Percentiles rank a stretch among this genome's conserved stretches.
Conservation (phyloP, 2,888 invertebrate species). For the Apodemia zela region DNA sequence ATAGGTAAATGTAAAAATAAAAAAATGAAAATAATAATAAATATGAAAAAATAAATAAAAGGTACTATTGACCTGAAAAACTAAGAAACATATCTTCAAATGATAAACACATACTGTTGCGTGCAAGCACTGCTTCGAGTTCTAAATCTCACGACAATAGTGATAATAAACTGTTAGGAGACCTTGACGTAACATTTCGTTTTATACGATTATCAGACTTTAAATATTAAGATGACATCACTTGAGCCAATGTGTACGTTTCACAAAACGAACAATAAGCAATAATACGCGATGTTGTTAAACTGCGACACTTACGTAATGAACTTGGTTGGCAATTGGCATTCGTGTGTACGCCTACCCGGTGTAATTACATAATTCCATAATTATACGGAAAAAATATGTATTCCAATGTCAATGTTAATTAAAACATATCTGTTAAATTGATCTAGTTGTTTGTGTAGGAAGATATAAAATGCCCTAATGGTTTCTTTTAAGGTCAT, state of each 20-base stretch:
- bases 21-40: too few species aligned
- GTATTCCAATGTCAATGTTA: conserved; percentile 27
- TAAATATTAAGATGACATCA: conserved; percentile 12
- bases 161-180: neutral
- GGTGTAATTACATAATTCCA: conserved; percentile 23
- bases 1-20: too few species aligned
- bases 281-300: neutral
- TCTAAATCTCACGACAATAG: neutral
- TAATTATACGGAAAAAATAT: conserved; percentile 19
- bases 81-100: too few species aligned
- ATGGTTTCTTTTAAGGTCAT: neutral
- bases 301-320: conserved; percentile 20
- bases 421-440: conserved; percentile 19
- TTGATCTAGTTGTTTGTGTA: neutral
- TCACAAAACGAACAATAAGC: neutral
- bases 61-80: too few species aligned
- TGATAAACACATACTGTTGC: too few species aligned
- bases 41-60: too few species aligned
- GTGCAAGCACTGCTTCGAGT: too few species aligned
- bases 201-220: conserved; percentile 5
- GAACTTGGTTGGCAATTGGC: conserved; percentile 21
- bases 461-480: neutral
- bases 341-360: conserved; percentile 21
- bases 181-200: neutral
- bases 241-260: neutral